phyloP scores from a whole-genome alignment of 2,113 vertebrate species.

The Seriola quinqueradiata region DNA sequence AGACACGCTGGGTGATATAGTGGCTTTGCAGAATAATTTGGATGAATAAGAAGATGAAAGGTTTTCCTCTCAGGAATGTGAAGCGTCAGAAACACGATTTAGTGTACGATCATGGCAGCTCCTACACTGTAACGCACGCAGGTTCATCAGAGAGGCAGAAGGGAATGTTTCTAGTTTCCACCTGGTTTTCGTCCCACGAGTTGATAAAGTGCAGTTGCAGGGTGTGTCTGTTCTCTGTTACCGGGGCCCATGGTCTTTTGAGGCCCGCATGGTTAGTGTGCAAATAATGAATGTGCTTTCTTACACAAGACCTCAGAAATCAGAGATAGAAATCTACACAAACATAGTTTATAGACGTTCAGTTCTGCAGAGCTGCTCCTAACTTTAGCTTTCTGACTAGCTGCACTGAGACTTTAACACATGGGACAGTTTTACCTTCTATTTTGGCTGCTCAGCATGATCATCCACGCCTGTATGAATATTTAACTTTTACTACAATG shows the following conservation, averaged over 20 bases:
- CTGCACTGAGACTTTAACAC: not conserved
- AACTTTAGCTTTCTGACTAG: not conserved
- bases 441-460: not conserved
- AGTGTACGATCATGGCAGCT: constrained; percentile 9
- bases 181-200: constrained; percentile 56
- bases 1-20: constrained; percentile 32
- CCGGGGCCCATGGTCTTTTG: not conserved
- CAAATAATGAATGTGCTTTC: not conserved
- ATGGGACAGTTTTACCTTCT: not conserved
- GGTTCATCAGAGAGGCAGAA: constrained; percentile 11
- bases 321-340: not conserved
- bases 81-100: constrained; percentile 40
- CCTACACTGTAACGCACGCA: not conserved
- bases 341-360: not conserved
- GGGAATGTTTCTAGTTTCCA: constrained; percentile 33
- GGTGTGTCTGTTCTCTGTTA: constrained; percentile 16
- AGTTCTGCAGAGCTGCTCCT: not conserved
- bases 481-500: constrained; percentile 25
- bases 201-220: constrained; percentile 48
- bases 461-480: constrained; percentile 6
- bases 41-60: constrained; percentile 44
- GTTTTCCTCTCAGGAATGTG: constrained; percentile 34
- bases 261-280: not conserved
- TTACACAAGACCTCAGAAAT: not conserved
- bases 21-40: constrained; percentile 47